Evolutionary conservation across 2,797 vertebrate species (phyloP).

Genomic region (Cichlasoma orientale): DNA sequence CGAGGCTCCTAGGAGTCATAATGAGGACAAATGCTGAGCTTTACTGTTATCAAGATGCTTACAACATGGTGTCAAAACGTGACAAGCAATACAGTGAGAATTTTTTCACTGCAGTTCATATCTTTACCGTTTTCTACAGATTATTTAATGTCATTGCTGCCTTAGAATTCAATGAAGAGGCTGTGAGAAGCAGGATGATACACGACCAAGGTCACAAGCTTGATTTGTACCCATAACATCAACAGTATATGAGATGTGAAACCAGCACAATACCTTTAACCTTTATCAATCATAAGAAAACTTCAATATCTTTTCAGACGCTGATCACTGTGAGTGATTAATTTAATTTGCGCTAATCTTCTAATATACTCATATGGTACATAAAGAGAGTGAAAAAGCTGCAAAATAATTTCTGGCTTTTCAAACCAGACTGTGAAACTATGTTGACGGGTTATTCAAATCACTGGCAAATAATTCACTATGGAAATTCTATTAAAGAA

Average conservation of each 20-base stretch:
- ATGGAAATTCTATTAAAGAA: background rate
- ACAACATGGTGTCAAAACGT: constrained; percentile 71
- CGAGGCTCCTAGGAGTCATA: constrained; percentile 69
- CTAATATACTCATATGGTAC: background rate
- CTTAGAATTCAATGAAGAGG: constrained; percentile 48
- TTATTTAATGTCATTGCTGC: constrained; percentile 62
- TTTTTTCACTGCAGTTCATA: constrained; percentile 70
- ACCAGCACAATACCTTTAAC: constrained; percentile 41
- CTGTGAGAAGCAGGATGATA: constrained; percentile 44
- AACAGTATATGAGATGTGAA: constrained; percentile 42
- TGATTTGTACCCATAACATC: constrained; percentile 63
- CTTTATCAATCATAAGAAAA: constrained; percentile 49
- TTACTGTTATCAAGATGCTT: constrained; percentile 71
- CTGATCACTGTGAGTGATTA: constrained; percentile 36
- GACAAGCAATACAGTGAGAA: constrained; percentile 68
- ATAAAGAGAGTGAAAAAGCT: background rate
- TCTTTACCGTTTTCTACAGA: constrained; percentile 62
- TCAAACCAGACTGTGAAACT: constrained; percentile 7
- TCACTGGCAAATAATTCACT: background rate
- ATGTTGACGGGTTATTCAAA: background rate
- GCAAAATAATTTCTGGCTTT: background rate
- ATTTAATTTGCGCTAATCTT: constrained; percentile 30
- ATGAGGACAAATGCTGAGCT: constrained; percentile 76
- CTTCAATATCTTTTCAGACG: constrained; percentile 8
- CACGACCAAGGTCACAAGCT: constrained; percentile 68